Evolutionary conservation across 2,797 vertebrate genomes (phyloP).

Genomic region (Cuculus canorus): DNA sequence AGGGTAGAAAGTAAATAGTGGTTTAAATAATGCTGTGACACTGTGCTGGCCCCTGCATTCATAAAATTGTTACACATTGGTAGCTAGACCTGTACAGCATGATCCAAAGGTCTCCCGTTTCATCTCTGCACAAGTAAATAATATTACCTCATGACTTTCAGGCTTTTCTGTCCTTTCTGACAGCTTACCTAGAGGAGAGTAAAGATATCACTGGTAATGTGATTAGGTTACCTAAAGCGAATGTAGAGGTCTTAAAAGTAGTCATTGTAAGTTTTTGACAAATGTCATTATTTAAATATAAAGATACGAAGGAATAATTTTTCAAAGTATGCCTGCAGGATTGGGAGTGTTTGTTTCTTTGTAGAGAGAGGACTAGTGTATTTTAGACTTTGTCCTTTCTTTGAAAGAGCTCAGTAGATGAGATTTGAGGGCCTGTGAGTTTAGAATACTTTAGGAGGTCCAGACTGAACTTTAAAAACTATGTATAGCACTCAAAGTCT

Average conservation of each 20-base stretch:
- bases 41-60: background rate
- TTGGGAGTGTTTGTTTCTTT: constrained; percentile 5
- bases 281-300: constrained; percentile 40
- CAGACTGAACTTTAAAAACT: background rate
- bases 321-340: constrained; percentile 51
- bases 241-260: background rate
- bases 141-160: background rate
- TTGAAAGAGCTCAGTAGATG: constrained; percentile 9
- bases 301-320: background rate
- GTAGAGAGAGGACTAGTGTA: background rate
- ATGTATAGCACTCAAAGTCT: background rate
- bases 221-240: background rate
- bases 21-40: background rate
- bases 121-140: background rate
- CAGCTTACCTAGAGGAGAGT: background rate
- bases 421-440: constrained; percentile 22
- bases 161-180: background rate
- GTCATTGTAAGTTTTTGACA: background rate
- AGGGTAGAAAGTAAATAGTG: background rate
- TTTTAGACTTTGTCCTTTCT: constrained; percentile 6
- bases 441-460: constrained; percentile 16
- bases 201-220: background rate
- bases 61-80: background rate
- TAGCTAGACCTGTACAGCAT: background rate
- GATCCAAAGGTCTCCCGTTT: background rate